Base-by-base conservation (phyloP, 2,113 vertebrate genomes). In the Psittacara wagleri region DNA sequence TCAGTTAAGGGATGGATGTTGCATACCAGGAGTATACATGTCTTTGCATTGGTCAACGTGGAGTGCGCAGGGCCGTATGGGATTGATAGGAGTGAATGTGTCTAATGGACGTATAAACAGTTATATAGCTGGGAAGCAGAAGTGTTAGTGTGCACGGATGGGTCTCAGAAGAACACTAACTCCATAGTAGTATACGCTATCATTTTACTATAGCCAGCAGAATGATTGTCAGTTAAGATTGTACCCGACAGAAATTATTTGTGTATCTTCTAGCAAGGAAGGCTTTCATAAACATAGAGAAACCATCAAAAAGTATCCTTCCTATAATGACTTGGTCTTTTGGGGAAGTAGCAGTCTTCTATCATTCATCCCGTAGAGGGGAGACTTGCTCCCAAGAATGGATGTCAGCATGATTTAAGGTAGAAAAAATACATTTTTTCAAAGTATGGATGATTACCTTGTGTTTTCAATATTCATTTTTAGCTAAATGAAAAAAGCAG, bases 381-480 rank as follows among this genome's bases (percentile, higher is more conserved):
- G 20, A 63, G 7, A 43, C 29, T 54, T 88, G 44, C 25, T 49
- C 6, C 28, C 24, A 49, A 93, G 25, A 8, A 67, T 79, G 44
- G 25, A 63, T 89, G 59, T 44, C 73, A 90, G 11, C 31, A 76
- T 93, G 81, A 88, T 63, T 84, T 91, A 96, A 90, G 79, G 70
- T 70, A 8, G 31, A 35, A 80, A 79, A 18, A 76, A 75, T 51
- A 37, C 51, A 33, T 66, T 31, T 86, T 93, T 84, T 29, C 83
- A 39, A 29, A 79, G n/a, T 88, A 64, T 33, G 35, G 54, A 51
- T 96, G 81, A 93, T 87, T 94, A 86, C 14, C 79, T 61, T 88
- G 29, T 55, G 66, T 81, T 92, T 95, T 88, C 66, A 78, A 17
- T 85, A 66, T 83, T 96, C 95, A 73, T 94, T 95, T 96, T 96